These are phyloP conservation scores for Hetaerina titia DNA, from an alignment of 2,888 invertebrate genomes.

Conservation along the genomic window DNA sequence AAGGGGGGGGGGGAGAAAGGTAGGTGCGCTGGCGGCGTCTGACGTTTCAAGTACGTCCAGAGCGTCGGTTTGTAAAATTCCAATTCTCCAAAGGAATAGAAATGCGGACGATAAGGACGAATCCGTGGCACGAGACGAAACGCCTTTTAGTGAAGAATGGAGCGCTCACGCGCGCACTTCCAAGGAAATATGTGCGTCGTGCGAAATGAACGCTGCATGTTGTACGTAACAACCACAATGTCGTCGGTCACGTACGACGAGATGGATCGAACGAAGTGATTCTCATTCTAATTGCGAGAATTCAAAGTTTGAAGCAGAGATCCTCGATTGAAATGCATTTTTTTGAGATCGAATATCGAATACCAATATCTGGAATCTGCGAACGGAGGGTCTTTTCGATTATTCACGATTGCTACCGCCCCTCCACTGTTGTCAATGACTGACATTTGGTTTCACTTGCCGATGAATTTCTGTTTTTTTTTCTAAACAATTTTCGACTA, in stretches of 20 bases:
- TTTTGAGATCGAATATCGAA: too few relatives aligned
- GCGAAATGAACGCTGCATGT: not conserved
- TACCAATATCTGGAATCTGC: too few relatives aligned
- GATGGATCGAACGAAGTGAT: too few relatives aligned
- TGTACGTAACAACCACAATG: not conserved
- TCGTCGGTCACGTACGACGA: not conserved
- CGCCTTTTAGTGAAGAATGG: not conserved
- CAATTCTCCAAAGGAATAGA: not conserved
- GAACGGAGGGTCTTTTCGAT: too few relatives aligned
- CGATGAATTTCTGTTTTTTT: too few relatives aligned
- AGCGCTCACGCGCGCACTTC: not conserved
- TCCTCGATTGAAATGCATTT: too few relatives aligned
- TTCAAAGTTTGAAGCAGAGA: too few relatives aligned
- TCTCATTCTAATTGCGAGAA: too few relatives aligned
- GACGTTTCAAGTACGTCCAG: not conserved
- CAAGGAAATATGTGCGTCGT: not conserved
- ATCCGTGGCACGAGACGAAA: not conserved
- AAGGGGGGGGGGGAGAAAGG: not conserved
- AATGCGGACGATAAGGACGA: constrained; percentile 5
- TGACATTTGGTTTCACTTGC: too few relatives aligned
- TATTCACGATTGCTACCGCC: too few relatives aligned
- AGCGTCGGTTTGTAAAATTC: not conserved
- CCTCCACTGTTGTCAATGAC: too few relatives aligned
- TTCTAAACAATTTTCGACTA: too few relatives aligned
- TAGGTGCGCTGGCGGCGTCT: not conserved